A percentile compares a stretch with the other conserved stretches of the same genome.
These are phyloP conservation scores for Aphyosemion australe DNA, from an alignment of 2,113 vertebrate genomes.

Conservation along the genomic window DNA sequence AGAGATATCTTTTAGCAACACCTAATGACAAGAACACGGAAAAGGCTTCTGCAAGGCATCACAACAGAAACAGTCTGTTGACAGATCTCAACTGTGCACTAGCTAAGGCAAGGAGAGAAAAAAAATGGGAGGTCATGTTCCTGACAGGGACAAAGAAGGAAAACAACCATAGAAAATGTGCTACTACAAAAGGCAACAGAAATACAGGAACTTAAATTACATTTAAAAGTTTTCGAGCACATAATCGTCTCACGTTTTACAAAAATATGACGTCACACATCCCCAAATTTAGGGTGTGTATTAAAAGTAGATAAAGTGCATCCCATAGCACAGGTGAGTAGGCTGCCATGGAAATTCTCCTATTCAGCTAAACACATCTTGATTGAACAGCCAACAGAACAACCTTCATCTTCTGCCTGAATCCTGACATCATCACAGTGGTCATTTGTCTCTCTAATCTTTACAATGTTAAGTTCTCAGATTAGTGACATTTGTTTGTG, in stretches of 20 bases:
- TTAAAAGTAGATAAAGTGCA: neutral
- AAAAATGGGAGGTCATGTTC: constrained; percentile 14
- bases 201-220: neutral
- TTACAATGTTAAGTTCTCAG: neutral
- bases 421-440: no score
- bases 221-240: neutral
- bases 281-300: neutral
- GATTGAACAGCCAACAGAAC: neutral
- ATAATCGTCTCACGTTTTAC: neutral
- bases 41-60: neutral
- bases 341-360: neutral
- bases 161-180: constrained; percentile 2
- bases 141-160: constrained; percentile 12
- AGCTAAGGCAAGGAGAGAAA: constrained; percentile 26
- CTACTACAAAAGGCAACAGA: constrained; percentile 4
- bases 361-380: neutral
- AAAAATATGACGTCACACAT: neutral
- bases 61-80: constrained; percentile 17
- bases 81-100: neutral
- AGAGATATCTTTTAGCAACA: constrained; percentile 7
- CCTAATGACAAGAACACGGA: constrained; percentile 2
- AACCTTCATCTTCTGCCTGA: no score
- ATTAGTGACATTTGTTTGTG: neutral
- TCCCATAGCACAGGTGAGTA: neutral
- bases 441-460: neutral